phyloP scores from a whole-genome alignment of 2,888 invertebrate species.

The Hipparchia semele region DNA sequence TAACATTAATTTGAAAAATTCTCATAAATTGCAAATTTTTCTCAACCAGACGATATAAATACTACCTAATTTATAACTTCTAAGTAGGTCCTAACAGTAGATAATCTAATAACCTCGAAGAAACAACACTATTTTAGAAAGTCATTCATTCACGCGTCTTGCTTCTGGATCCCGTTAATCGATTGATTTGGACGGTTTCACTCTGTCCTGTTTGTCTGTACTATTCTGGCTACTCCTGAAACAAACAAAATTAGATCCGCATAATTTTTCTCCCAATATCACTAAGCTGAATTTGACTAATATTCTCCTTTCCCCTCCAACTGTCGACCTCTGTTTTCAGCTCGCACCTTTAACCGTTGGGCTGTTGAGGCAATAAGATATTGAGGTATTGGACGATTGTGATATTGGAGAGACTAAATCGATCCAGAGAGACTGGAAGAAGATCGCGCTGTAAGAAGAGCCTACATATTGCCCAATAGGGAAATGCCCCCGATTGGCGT shows the following conservation, averaged over 20 bases:
- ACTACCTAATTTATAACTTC: conserved; percentile 30
- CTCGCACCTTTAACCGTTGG: no score
- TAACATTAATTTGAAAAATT: no score
- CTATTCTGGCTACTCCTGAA: conserved; percentile 74
- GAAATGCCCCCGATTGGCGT: no score
- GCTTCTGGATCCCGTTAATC: conserved; percentile 54
- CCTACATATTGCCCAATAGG: no score
- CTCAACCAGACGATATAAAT: conserved; percentile 32
- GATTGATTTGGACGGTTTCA: conserved; percentile 79
- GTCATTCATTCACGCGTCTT: conserved; percentile 26
- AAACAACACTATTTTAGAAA: conserved; percentile 32
- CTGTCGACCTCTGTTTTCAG: no score
- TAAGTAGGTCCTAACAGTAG: conserved; percentile 55
- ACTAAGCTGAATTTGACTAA: no score
- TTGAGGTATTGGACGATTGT: no score
- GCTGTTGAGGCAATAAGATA: no score
- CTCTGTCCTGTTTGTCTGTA: conserved; percentile 67
- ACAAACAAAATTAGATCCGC: background rate
- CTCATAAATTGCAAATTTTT: background rate
- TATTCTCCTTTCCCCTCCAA: no score
- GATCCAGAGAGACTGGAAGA: no score
- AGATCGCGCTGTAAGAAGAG: no score
- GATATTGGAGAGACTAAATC: no score
- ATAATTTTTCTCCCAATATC: background rate
- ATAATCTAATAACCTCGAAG: conserved; percentile 45